Conservation (phyloP, 2,797 vertebrate species). For the Potorous gilbertii region DNA sequence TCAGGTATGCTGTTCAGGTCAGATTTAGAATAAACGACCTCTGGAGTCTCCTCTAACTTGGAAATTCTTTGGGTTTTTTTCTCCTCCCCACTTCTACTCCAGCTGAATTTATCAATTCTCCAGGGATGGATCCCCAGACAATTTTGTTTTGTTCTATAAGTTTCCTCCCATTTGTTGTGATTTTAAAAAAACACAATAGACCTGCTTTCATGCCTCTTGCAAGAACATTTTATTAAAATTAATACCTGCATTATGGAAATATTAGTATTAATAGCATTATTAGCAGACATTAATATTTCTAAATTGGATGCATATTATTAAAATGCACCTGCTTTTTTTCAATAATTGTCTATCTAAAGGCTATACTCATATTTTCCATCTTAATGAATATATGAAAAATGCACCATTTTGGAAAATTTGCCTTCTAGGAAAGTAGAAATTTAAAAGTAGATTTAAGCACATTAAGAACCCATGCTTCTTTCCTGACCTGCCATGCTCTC, state of each 20-base stretch:
- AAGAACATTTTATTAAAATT: constrained; percentile 16
- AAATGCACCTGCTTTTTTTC: constrained; percentile 55
- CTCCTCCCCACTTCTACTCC: neutral
- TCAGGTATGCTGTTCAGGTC: neutral
- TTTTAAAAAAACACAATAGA: constrained; percentile 11
- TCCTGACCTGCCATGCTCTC: neutral
- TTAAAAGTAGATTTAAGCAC: constrained; percentile 20
- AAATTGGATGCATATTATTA: constrained; percentile 54
- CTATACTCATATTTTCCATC: constrained; percentile 15
- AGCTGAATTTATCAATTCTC: constrained; percentile 4
- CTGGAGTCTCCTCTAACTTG: neutral
- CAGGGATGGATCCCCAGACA: constrained; percentile 12
- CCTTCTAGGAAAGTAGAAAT: neutral
- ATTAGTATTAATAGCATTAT: constrained; percentile 43
- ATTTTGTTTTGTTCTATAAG: constrained; percentile 10
- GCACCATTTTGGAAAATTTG: constrained; percentile 31
- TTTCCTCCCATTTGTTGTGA: constrained; percentile 17
- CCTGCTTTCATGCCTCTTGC: neutral
- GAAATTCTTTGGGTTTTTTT: neutral
- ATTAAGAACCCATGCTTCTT: neutral
- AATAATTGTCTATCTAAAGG: constrained; percentile 35
- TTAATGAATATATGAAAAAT: constrained; percentile 31
- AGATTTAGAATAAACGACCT: neutral
- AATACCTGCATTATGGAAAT: constrained; percentile 38
- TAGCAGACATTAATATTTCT: constrained; percentile 17